These are phyloP conservation scores for Ellobius talpinus DNA, from an alignment of 2,113 vertebrate genomes.

Conservation along the genomic window DNA sequence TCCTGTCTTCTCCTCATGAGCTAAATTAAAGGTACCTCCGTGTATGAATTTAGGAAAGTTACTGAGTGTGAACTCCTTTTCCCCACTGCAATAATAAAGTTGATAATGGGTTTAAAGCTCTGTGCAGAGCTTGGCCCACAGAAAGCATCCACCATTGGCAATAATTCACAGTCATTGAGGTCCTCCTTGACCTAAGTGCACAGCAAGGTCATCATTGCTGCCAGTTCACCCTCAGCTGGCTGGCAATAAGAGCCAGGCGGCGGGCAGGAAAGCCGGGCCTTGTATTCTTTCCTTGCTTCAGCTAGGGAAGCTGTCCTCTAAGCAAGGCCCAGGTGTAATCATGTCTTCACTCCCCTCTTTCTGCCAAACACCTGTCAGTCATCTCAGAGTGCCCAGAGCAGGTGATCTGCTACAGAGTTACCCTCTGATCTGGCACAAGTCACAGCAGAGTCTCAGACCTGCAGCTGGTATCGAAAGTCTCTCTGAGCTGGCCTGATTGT, in stretches of 20 bases:
- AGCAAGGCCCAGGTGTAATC: neutral
- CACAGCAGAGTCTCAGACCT: neutral
- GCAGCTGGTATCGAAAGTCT: neutral
- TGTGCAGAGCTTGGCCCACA: neutral
- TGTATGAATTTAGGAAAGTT: neutral
- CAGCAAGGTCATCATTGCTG: neutral
- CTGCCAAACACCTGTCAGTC: neutral
- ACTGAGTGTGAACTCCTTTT: neutral
- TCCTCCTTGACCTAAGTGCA: neutral
- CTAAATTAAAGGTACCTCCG: neutral
- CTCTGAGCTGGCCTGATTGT: neutral
- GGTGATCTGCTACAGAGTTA: neutral
- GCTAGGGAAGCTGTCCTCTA: neutral
- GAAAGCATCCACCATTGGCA: neutral
- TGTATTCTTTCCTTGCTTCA: neutral
- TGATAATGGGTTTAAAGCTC: neutral
- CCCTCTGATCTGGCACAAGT: neutral
- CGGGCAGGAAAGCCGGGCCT: neutral
- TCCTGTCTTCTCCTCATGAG: neutral
- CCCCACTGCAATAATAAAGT: neutral
- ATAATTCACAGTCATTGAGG: neutral
- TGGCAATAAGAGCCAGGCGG: neutral
- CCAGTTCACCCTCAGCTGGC: neutral
- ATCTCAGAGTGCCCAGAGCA: no score
- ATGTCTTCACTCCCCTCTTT: neutral